phyloP scores from a whole-genome alignment of 1,140 invertebrate species.

The Bathynomus jamesi region DNA sequence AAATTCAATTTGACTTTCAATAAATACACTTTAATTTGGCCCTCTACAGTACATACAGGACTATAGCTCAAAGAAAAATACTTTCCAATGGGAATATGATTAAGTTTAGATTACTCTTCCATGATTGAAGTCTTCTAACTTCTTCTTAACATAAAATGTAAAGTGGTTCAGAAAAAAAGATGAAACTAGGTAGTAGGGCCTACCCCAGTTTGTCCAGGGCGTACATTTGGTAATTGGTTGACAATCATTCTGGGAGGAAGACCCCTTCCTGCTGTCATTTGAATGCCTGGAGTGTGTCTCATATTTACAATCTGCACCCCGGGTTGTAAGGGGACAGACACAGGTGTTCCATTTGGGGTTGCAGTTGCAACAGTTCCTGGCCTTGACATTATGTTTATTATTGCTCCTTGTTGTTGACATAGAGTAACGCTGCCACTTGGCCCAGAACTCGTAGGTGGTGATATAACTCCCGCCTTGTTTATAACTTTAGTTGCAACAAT shows the following conservation, averaged over 20 bases:
- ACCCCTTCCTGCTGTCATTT: neutral
- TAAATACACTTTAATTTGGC: too few species aligned
- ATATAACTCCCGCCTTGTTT: neutral
- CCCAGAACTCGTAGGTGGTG: neutral
- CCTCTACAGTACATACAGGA: too few species aligned
- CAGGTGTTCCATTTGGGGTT: neutral
- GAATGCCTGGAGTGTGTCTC: neutral
- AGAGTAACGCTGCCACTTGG: neutral
- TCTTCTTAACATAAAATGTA: too few species aligned
- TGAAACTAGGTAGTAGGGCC: too few species aligned
- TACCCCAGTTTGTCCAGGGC: neutral
- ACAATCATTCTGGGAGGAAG: neutral
- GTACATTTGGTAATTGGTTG: neutral
- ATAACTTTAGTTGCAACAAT: neutral
- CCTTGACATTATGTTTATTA: neutral
- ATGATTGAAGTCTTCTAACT: too few species aligned
- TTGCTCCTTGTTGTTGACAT: neutral
- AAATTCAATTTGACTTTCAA: too few species aligned
- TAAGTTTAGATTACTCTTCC: too few species aligned
- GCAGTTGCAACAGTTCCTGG: neutral
- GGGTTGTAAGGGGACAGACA: neutral
- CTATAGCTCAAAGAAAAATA: too few species aligned
- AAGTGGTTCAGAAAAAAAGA: too few species aligned
- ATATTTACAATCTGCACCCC: neutral
- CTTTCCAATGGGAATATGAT: too few species aligned